A percentile compares a stretch with the other conserved stretches of the same genome.
Evolutionary conservation across 2,797 vertebrate genomes (phyloP).

Genomic region (Labeo calbasu): DNA sequence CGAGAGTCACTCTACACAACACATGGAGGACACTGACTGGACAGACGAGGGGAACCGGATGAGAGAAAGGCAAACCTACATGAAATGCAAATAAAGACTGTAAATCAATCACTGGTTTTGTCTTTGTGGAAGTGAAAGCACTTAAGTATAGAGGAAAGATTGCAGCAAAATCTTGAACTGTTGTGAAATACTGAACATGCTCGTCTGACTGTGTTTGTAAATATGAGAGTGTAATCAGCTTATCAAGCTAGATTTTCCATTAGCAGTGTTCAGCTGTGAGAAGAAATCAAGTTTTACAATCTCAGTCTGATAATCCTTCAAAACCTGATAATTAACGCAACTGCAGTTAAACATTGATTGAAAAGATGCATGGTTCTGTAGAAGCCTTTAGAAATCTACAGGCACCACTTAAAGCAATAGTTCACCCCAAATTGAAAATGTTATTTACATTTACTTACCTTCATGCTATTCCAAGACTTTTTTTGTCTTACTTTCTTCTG

Average conservation of each 20-base stretch:
- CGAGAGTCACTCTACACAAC: constrained; percentile 79
- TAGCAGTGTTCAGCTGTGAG: not conserved
- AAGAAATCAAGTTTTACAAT: not conserved
- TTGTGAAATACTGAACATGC: not conserved
- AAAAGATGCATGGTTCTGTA: not conserved
- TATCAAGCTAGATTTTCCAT: not conserved
- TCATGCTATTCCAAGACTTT: not conserved
- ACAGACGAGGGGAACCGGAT: constrained; percentile 52
- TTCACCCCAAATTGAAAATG: not conserved
- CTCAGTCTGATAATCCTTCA: not conserved
- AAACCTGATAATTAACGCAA: not conserved
- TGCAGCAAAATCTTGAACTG: not conserved
- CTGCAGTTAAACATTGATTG: not conserved
- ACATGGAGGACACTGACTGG: constrained; percentile 76
- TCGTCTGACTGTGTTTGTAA: not conserved
- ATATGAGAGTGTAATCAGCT: not conserved
- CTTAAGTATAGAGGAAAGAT: not conserved
- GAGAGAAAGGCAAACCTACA: constrained; percentile 37
- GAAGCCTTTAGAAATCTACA: not conserved
- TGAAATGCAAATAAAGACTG: constrained; percentile 44
- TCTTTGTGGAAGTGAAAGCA: not conserved
- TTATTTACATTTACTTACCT: not conserved
- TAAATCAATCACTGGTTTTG: not conserved
- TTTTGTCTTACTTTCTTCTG: not conserved
- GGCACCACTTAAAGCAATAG: not conserved